phyloP scores from a whole-genome alignment of 64 coral and sea anemone genomes.

The Dendronephthya gigantea region DNA sequence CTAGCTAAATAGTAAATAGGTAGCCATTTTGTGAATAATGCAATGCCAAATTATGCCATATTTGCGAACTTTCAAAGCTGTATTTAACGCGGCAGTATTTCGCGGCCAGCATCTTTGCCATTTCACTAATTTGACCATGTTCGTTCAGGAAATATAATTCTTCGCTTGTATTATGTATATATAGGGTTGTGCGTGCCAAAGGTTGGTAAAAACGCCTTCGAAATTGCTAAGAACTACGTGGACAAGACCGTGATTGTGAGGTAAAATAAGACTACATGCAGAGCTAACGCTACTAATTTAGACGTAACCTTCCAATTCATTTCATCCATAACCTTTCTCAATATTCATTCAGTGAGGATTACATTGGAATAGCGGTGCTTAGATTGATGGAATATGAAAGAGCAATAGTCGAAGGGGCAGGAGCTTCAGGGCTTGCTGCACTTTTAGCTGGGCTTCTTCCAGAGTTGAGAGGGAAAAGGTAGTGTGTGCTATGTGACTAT shows the following conservation, averaged over 20 bases:
- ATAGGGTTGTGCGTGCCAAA: constrained; percentile 36
- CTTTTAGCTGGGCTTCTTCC: constrained; percentile 58
- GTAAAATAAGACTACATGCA: constrained; percentile 25
- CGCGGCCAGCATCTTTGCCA: too few relatives aligned
- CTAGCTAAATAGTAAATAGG: too few relatives aligned
- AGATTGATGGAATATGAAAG: constrained; percentile 55
- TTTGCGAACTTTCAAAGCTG: too few relatives aligned
- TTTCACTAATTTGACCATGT: too few relatives aligned
- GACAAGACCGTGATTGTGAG: constrained; percentile 59
- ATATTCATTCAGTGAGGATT: constrained; percentile 51
- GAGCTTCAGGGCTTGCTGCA: constrained; percentile 60
- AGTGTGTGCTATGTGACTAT: too few relatives aligned
- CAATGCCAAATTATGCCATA: too few relatives aligned
- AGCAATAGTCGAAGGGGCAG: constrained; percentile 68
- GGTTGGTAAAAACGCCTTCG: constrained; percentile 42
- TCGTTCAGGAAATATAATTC: not conserved
- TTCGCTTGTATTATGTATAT: not conserved
- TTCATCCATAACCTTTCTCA: not conserved
- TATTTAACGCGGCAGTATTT: too few relatives aligned
- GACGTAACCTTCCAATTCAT: too few relatives aligned
- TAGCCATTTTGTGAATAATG: too few relatives aligned
- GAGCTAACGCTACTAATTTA: too few relatives aligned
- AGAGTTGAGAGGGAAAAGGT: constrained; percentile 73
- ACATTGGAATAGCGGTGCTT: constrained; percentile 61
- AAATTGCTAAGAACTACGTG: constrained; percentile 42